Base-by-base conservation (phyloP, 2,797 vertebrate genomes). In the Xenentodon cancila region DNA sequence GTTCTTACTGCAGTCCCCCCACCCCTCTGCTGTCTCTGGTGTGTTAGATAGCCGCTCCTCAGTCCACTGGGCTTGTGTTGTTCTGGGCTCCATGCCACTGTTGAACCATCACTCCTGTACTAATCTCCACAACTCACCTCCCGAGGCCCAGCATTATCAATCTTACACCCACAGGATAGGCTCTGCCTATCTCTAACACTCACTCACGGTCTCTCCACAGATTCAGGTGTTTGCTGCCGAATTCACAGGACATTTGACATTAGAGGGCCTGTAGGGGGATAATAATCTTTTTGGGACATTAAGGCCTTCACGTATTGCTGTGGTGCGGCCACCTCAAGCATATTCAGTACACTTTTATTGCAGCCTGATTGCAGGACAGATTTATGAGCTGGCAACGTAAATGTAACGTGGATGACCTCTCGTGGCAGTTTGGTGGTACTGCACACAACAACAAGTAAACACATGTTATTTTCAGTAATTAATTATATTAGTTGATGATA, bases 121-220 rank as follows among this genome's bases (percentile, higher is more conserved):
- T 89, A 89, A 92, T 91, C 88, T 90, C 85, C 79, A 85, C 83
- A 73, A 79, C 80, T 88, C 89, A 88, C 86, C 84, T 90, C 78
- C 66, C 57, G 4, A 20, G 65, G 62, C 79, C 84, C 77, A 80
- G 59, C 84, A 85, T 89, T 89, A 90, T 92, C 88, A 87, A 89
- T 91, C 88, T 87, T 81, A 74, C 80, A 75, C 86, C 85, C 51
- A 5, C 75, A 79, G 82, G 84, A 85, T 52, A 42, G 62, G 51
- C 58, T 21, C 77, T 45, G 71, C 59, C 77, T 62, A 73, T 54
- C 77, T 58, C 48, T 7, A 57, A 48, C 55, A 25, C 25, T 25
- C 25, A 25, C 25, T 25, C 5, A 25, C 25, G 5, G 25, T 25
- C 25, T 53, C 69, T 22, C 57, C 25, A 50, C 61, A 58, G 59